Conservation (phyloP, 1,140 invertebrate genomes). For the Chlorops oryzae region DNA sequence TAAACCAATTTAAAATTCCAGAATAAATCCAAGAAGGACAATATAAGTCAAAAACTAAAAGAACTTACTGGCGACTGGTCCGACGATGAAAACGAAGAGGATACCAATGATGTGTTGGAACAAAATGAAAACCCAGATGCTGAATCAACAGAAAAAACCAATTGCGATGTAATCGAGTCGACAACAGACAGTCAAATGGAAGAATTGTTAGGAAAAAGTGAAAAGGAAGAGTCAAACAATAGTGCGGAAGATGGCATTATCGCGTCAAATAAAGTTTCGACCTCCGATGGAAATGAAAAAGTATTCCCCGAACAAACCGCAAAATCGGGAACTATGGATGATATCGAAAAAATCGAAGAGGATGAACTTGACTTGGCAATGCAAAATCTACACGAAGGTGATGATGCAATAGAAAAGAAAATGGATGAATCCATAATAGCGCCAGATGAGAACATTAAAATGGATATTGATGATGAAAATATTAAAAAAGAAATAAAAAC, state of each 20-base stretch:
- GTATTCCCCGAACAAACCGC: conserved; percentile 4
- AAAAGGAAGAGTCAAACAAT: conserved; percentile 4
- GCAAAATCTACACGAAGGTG: conserved; percentile 32
- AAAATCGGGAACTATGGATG: conserved; percentile 12
- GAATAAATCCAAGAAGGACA: conserved; percentile 29
- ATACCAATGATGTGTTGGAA: conserved; percentile 16
- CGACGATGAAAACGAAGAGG: conserved; percentile 43
- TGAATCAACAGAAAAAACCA: conserved; percentile 1
- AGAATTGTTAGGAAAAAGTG: conserved; percentile 12
- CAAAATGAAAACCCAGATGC: conserved; percentile 3
- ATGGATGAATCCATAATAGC: no score
- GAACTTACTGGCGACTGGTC: conserved; percentile 44
- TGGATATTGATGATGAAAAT: no score
- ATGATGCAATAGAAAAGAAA: no score
- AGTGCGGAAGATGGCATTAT: not conserved
- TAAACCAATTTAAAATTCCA: no score
- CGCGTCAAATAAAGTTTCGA: not conserved
- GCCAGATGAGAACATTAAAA: no score
- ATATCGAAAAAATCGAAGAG: conserved; percentile 18
- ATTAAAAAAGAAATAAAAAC: no score
- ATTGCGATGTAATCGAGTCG: not conserved
- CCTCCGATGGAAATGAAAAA: conserved; percentile 6
- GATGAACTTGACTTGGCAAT: conserved; percentile 39
- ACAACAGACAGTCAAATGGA: not conserved
- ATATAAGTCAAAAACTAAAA: conserved; percentile 42